Conservation (phyloP, 2,797 vertebrate genomes). For the Channallabes apus region DNA sequence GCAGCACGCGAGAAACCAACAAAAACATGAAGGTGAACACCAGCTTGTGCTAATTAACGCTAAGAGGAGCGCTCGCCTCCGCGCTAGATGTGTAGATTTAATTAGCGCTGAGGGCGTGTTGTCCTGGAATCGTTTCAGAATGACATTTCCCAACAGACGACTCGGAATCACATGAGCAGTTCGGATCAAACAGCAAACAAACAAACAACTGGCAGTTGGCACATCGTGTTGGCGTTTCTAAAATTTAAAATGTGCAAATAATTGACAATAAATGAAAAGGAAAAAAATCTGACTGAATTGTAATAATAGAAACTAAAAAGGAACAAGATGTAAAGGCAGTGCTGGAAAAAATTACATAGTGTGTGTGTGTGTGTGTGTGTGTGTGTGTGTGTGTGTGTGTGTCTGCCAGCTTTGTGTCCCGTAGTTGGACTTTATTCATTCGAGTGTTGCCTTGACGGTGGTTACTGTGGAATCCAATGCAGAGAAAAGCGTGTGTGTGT, state of each 20-base stretch:
- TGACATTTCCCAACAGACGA: neutral
- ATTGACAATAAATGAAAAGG: neutral
- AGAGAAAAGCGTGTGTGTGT: neutral
- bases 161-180: neutral
- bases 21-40: neutral
- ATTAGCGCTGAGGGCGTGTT: neutral
- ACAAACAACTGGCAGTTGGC: neutral
- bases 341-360: constrained; percentile 76
- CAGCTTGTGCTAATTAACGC: neutral
- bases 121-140: neutral
- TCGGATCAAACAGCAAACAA: neutral
- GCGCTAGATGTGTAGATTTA: neutral
- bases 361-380: constrained; percentile 77
- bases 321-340: neutral
- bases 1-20: neutral
- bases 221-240: neutral
- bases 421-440: constrained; percentile 22
- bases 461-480: neutral
- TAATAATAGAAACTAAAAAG: neutral
- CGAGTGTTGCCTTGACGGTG: constrained; percentile 9
- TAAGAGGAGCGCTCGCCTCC: neutral
- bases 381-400: constrained; percentile 15
- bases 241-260: neutral
- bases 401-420: neutral
- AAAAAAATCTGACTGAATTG: neutral